These are phyloP conservation scores for Myotis myotis DNA, from an alignment of 2,797 vertebrate species.

Conservation along the genomic window DNA sequence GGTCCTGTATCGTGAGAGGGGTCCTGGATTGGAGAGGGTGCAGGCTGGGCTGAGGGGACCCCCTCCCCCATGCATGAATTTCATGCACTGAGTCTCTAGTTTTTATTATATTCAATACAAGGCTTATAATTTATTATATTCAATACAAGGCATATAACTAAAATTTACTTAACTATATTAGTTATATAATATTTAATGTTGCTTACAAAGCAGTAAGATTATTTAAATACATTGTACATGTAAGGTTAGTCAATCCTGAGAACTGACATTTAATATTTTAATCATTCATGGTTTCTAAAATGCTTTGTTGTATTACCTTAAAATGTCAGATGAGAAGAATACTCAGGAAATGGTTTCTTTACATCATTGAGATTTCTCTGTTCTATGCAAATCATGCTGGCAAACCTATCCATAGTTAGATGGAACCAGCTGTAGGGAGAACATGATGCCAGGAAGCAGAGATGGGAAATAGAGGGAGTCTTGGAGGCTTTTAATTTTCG, in stretches of 20 bases:
- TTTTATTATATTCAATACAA: neutral
- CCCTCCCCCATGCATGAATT: too few relatives aligned
- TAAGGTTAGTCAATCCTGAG: neutral
- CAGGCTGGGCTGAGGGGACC: too few relatives aligned
- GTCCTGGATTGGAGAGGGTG: too few relatives aligned
- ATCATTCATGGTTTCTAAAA: neutral
- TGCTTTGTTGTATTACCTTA: neutral
- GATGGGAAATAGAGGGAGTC: neutral
- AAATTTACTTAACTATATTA: neutral
- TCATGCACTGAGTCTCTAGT: too few relatives aligned
- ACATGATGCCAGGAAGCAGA: neutral
- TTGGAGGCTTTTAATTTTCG: neutral
- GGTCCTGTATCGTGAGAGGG: too few relatives aligned
- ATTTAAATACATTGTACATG: neutral
- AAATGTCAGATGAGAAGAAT: neutral
- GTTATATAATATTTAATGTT: neutral
- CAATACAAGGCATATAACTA: neutral
- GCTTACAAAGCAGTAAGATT: neutral
- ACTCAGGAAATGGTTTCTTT: neutral
- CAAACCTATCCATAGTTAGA: neutral
- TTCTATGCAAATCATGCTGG: neutral
- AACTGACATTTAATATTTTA: neutral
- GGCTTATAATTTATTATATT: neutral
- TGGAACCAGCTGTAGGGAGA: neutral
- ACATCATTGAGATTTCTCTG: neutral